Conservation (phyloP, 2,113 vertebrate species). For the Silurus asotus region DNA sequence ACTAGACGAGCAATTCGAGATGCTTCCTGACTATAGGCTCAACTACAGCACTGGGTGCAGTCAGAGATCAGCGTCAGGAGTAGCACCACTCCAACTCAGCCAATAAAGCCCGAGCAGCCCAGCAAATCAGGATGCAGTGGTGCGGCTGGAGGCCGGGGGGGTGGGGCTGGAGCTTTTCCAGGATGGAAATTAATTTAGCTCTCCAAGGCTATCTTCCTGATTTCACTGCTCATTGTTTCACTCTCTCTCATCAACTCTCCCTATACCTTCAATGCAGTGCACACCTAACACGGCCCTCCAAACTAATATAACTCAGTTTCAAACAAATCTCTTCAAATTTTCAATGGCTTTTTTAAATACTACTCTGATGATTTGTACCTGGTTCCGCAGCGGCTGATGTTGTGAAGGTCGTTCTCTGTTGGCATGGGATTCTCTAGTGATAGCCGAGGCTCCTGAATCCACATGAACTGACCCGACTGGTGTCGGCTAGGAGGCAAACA, state of each 20-base stretch:
- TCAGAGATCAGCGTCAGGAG: slow-evolving; percentile 35
- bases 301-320: not conserved
- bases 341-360: not conserved
- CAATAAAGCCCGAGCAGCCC: not conserved
- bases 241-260: slow-evolving; percentile 1
- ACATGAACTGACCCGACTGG: slow-evolving; percentile 92
- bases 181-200: slow-evolving; percentile 46
- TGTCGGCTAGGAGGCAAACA: slow-evolving; percentile 79
- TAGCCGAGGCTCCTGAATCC: slow-evolving; percentile 88
- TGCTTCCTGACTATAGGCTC: slow-evolving; percentile 23
- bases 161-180: slow-evolving; percentile 35
- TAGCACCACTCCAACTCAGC: slow-evolving; percentile 44
- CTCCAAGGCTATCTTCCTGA: slow-evolving; percentile 35
- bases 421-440: slow-evolving; percentile 88
- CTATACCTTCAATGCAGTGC: not conserved
- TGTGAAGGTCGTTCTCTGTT: slow-evolving; percentile 90
- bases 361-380: slow-evolving; percentile 72
- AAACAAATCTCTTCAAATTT: not conserved
- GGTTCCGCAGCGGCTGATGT: slow-evolving; percentile 88
- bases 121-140: slow-evolving; percentile 25
- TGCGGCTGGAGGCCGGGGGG: slow-evolving; percentile 13
- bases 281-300: not conserved
- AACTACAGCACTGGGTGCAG: slow-evolving; percentile 8
- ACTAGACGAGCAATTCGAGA: not conserved
- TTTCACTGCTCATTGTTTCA: slow-evolving; percentile 24